phyloP scores from a whole-genome alignment of 2,888 invertebrate species.

The Siphonodentalium dalli region DNA sequence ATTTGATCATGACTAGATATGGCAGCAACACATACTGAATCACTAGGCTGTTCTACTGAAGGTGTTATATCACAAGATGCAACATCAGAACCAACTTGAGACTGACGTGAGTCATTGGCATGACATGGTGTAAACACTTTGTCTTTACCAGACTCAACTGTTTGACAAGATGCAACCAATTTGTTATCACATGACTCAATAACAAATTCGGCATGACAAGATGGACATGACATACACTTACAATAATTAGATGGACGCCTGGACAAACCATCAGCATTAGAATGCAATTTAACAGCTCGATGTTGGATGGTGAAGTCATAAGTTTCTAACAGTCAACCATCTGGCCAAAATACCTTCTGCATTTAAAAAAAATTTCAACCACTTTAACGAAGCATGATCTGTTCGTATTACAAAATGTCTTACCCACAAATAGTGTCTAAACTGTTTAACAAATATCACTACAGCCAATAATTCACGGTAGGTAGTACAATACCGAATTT shows the following conservation, averaged over 20 bases:
- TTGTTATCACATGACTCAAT: too few relatives aligned
- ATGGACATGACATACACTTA: too few relatives aligned
- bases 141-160: too few relatives aligned
- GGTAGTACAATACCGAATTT: slow-evolving; percentile 21
- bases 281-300: background rate
- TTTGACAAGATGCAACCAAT: too few relatives aligned
- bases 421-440: slow-evolving; percentile 27
- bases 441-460: slow-evolving; percentile 18
- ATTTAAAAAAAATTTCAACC: slow-evolving; percentile 19
- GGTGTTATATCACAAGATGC: too few relatives aligned
- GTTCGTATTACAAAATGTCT: slow-evolving; percentile 5
- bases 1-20: too few relatives aligned
- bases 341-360: slow-evolving; percentile 23
- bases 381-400: slow-evolving; percentile 24
- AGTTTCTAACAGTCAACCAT: slow-evolving; percentile 17
- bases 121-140: too few relatives aligned
- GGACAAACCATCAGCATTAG: background rate
- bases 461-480: slow-evolving; percentile 24
- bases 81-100: too few relatives aligned
- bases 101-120: too few relatives aligned
- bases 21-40: too few relatives aligned
- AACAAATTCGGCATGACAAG: too few relatives aligned
- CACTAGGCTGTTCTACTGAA: too few relatives aligned
- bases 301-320: slow-evolving; percentile 15
- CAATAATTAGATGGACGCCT: background rate